Percentiles rank a stretch among this genome's conserved stretches.
These are phyloP conservation scores for Monomorium pharaonis DNA, from an alignment of 1,140 invertebrate species.

Conservation along the genomic window DNA sequence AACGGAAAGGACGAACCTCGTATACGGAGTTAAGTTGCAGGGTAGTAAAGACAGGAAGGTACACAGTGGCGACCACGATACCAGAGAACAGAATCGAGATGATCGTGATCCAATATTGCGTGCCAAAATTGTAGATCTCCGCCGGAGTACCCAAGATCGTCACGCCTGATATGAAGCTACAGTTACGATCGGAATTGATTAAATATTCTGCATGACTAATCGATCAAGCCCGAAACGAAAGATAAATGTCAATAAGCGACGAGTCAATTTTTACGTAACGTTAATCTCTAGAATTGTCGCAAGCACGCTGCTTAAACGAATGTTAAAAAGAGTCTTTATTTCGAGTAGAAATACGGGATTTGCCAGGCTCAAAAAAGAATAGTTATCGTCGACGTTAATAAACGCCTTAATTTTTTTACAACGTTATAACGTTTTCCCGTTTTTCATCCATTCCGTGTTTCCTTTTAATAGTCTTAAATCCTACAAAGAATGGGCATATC, in stretches of 20 bases:
- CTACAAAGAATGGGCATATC: neutral
- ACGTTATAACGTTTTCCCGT: neutral
- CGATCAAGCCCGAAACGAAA: constrained; percentile 3
- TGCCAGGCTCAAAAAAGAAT: neutral
- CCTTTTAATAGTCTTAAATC: constrained; percentile 22
- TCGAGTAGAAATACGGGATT: neutral
- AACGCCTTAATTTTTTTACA: neutral
- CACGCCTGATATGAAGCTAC: constrained; percentile 94
- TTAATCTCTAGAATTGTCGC: neutral
- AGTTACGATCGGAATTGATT: constrained; percentile 54
- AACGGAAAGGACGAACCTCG: constrained; percentile 87
- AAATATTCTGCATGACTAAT: constrained; percentile 49
- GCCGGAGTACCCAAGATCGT: constrained; percentile 95
- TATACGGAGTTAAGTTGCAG: constrained; percentile 93
- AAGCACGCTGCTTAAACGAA: neutral
- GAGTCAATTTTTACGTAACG: neutral
- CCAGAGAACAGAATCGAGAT: constrained; percentile 89
- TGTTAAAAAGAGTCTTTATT: neutral
- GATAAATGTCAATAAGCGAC: constrained; percentile 5
- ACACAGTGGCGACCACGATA: constrained; percentile 89
- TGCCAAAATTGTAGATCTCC: constrained; percentile 94
- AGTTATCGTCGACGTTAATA: neutral
- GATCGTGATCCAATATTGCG: constrained; percentile 92
- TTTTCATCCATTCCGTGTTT: neutral
- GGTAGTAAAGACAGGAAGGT: constrained; percentile 93